Base-by-base conservation (phyloP, 2,888 invertebrate genomes). In the Marasmarcha lunaedactyla region DNA sequence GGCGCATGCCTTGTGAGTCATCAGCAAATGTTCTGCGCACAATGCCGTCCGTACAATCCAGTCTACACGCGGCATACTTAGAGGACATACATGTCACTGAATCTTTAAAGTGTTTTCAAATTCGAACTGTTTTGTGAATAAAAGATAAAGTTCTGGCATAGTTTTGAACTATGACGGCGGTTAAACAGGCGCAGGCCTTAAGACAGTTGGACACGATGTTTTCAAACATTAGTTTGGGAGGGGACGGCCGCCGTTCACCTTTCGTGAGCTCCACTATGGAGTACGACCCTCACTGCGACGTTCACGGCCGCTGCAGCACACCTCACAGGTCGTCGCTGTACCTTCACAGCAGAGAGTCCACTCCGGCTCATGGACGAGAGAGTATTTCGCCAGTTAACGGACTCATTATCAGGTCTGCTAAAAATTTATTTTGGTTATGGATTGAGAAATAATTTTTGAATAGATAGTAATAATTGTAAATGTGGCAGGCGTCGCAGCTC, bases 161-260 rank as follows among this genome's bases (percentile, higher is more conserved):
- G 20, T 20, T 20, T 20, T 5, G 7, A 20, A 20, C 7, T 20
- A 81, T 81, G 81, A 72, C 76, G 48, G 73, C 85, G 33, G 85
- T 87, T 43, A 88, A 87, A 64, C 88, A 89, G 55, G 87, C 86
- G 42, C 84, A 87, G 45, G 89, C 90, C 27, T 87, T 91, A 65
- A 88, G 88, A 54, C 88, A 90, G 51, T 73, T 92, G 56, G 91
- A 91, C 62, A 88, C 89, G 35, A 86, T 92, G 61, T 91, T 92
- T 71, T 85, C 84, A 46, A 88, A 87, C 56, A 86, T 89, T 54
- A 87, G 84, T 59, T 60, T 90, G 52, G 88, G 88, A 33, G 73
- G 71, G 33, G 71, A 70, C 55, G 76, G 78, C 39, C 68, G 78
- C 36, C 70, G 68, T 42, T 78, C 76, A 41, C 73, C 83, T 37